Percentiles rank a stretch among this genome's conserved stretches.
phyloP scores from a whole-genome alignment of 2,888 invertebrate species.

The Lasioglossum calceatum region DNA sequence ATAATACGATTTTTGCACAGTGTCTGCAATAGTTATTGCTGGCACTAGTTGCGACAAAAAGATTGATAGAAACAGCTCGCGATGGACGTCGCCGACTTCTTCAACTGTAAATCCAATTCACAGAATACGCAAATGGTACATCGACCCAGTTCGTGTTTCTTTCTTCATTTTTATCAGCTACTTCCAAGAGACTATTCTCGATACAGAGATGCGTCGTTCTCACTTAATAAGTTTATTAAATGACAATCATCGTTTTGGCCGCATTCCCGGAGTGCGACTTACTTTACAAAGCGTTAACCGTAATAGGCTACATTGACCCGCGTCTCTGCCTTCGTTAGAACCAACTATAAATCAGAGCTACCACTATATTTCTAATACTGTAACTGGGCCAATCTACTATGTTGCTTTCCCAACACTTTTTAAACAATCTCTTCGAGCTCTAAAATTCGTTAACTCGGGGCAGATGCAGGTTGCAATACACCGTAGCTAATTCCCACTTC shows the following conservation, averaged over 20 bases:
- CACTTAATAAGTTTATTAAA: conserved; percentile 76
- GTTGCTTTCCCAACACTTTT: conserved; percentile 1
- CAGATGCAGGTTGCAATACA: not conserved
- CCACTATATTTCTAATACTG: conserved; percentile 66
- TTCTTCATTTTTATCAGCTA: conserved; percentile 60
- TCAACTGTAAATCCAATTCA: conserved; percentile 26
- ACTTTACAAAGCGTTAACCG: conserved; percentile 75
- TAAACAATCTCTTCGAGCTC: not conserved
- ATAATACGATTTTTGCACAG: not conserved
- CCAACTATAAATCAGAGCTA: conserved; percentile 76
- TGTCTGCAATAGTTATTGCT: not conserved
- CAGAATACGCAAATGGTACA: conserved; percentile 23
- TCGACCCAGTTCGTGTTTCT: conserved; percentile 50
- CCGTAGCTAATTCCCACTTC: too few relatives aligned
- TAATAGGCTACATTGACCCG: conserved; percentile 78
- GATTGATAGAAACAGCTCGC: not conserved
- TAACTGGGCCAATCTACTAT: conserved; percentile 47
- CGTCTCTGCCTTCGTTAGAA: conserved; percentile 66
- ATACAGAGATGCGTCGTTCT: conserved; percentile 59
- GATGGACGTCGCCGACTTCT: not conserved
- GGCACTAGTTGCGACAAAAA: not conserved
- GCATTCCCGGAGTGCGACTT: conserved; percentile 75
- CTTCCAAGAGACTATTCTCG: conserved; percentile 36
- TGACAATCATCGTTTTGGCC: conserved; percentile 80
- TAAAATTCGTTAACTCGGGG: not conserved